Base-by-base conservation (phyloP, 2,113 vertebrate genomes). In the Engraulis encrasicolus region DNA sequence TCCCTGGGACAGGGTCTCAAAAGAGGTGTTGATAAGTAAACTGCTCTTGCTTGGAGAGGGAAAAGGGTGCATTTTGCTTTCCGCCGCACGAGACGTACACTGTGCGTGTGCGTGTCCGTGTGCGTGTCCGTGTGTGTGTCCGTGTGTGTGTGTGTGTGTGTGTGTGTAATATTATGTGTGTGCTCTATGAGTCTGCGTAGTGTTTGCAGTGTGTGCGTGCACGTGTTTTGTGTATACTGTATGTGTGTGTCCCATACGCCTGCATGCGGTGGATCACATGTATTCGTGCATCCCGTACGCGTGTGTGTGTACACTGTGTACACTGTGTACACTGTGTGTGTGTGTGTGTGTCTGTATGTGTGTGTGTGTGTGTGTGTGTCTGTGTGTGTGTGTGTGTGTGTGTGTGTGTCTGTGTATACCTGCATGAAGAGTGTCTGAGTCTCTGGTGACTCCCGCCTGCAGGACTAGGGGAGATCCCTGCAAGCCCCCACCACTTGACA, bases 11-110 rank as follows among this genome's bases (percentile, higher is more conserved):
- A 87, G 89, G 92, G 90, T 91, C 91, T 93, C 85, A 91, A 93
- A 93, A 91, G 89, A 91, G 91, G 89, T 85, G 90, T 93, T 92
- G 92, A 93, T 92, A 92, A 90, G 87, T 89, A 89, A 84, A 79
- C 37, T 61, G 85, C 52, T 38, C 86, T 88, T 90, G 19, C 85
- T 88, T 90, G 85, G 88, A 87, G 79, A n/a, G 86, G 81, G 86
- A 88, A 89, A 89, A 81, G 87, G 86, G 82, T 83, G 78, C 87
- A 90, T 93, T 92, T 66, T 92, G 87, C 90, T 93, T 91, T 88
- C 90, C 93, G 93, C 88, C 89, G 90, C 81, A 36, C 85, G 85
- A 86, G 88, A 89, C 87, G 86, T 0, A 85, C 88, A 89, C 83
- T 7, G 49, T 84, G 86, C 88, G 81, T 45, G 40, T 45, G 23